phyloP scores from a whole-genome alignment of 2,797 vertebrate species.

The Pipistrellus nathusii region DNA sequence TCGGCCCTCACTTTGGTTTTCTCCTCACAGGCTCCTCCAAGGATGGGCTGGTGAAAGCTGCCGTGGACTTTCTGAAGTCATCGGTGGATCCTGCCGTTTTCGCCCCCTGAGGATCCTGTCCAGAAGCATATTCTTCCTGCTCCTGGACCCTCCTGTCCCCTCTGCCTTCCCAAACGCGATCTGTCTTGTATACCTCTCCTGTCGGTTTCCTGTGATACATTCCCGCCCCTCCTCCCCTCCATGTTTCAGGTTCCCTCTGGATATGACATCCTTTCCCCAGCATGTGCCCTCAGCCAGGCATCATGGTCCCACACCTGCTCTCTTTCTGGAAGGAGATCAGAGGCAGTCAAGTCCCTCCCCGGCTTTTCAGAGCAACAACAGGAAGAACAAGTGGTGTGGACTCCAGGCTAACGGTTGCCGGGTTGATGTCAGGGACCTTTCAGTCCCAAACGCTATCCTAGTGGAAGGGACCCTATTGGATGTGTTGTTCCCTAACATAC shows the following conservation, averaged over 20 bases:
- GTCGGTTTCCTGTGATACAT: not conserved
- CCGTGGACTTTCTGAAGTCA: slow-evolving; percentile 54
- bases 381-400: not conserved
- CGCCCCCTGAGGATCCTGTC: not conserved
- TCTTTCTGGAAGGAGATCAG: not conserved
- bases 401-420: not conserved
- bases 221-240: not conserved
- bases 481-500: not conserved
- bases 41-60: slow-evolving; percentile 2
- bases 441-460: not conserved
- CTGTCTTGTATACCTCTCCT: not conserved
- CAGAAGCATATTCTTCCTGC: not conserved
- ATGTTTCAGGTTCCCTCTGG: not conserved
- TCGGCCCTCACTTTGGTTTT: not conserved
- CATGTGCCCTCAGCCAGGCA: not conserved
- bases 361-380: not conserved
- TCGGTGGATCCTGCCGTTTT: slow-evolving; percentile 66
- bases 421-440: not conserved
- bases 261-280: not conserved
- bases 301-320: not conserved
- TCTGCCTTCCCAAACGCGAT: not conserved
- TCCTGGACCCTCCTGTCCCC: not conserved
- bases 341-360: not conserved
- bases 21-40: slow-evolving; percentile 12
- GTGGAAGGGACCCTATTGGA: not conserved